phyloP scores from a whole-genome alignment of 2,888 invertebrate species.

The Anoncus sp. region DNA sequence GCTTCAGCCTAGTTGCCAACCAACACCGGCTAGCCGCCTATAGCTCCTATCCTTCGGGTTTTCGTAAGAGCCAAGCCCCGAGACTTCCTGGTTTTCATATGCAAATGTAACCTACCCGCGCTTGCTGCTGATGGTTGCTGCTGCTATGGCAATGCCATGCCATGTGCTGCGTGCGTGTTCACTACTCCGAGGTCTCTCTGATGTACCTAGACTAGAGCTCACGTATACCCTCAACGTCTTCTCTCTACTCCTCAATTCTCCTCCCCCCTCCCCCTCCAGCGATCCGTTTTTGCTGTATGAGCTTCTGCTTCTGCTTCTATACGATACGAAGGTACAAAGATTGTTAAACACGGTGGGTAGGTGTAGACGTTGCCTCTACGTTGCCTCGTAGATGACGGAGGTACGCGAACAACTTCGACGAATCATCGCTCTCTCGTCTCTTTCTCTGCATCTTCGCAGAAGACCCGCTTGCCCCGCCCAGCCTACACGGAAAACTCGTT shows the following conservation, averaged over 20 bases:
- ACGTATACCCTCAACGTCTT: slow-evolving; percentile 27
- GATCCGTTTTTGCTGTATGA: slow-evolving; percentile 50
- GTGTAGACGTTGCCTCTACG: background rate
- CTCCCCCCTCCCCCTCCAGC: slow-evolving; percentile 15
- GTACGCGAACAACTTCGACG: slow-evolving; percentile 40
- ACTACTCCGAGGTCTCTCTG: slow-evolving; percentile 52
- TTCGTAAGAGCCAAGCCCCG: slow-evolving; percentile 78
- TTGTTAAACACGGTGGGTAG: slow-evolving; percentile 38
- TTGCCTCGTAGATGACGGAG: slow-evolving; percentile 31
- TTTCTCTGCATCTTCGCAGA: slow-evolving; percentile 19
- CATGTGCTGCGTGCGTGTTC: slow-evolving; percentile 69
- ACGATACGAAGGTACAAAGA: slow-evolving; percentile 38
- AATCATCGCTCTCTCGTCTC: slow-evolving; percentile 48
- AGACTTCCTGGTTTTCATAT: slow-evolving; percentile 82
- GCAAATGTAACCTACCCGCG: slow-evolving; percentile 75
- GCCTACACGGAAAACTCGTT: slow-evolving; percentile 52
- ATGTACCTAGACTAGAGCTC: slow-evolving; percentile 38
- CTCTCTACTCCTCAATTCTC: slow-evolving; percentile 25
- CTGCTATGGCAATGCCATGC: slow-evolving; percentile 67
- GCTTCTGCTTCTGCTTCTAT: slow-evolving; percentile 46
- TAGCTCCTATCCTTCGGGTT: slow-evolving; percentile 73
- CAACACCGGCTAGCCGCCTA: slow-evolving; percentile 73
- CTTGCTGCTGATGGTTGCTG: slow-evolving; percentile 39
- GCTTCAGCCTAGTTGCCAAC: slow-evolving; percentile 65
- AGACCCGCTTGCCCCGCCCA: slow-evolving; percentile 11